These are phyloP conservation scores for Stegophylla sp. DNA, from an alignment of 2,888 invertebrate genomes.

Conservation along the genomic window DNA sequence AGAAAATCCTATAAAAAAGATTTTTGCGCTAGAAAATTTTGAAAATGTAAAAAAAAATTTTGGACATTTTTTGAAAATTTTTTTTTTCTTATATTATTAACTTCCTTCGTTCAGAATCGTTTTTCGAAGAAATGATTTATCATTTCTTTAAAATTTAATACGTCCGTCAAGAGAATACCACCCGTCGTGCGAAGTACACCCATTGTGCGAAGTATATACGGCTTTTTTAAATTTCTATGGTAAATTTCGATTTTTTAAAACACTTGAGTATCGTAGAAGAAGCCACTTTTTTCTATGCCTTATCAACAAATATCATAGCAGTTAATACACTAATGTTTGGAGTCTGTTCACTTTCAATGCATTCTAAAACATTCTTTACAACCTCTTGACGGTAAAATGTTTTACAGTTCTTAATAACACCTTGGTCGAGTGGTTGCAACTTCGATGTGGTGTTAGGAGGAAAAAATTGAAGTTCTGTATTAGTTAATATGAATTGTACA, in stretches of 20 bases:
- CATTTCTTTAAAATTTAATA: no score
- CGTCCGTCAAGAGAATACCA: no score
- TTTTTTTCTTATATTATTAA: no score
- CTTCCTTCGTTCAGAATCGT: no score
- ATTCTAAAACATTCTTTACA: slow-evolving; percentile 35
- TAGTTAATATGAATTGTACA: slow-evolving; percentile 58
- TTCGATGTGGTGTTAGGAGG: slow-evolving; percentile 17
- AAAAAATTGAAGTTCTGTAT: slow-evolving; percentile 21
- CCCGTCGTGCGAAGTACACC: no score
- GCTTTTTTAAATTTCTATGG: no score
- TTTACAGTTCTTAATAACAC: slow-evolving; percentile 25
- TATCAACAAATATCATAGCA: slow-evolving; percentile 35
- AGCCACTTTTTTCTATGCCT: slow-evolving; percentile 22
- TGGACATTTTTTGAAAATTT: no score
- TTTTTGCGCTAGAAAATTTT: no score
- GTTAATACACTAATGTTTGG: slow-evolving; percentile 16
- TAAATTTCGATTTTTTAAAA: slow-evolving; percentile 6
- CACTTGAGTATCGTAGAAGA: slow-evolving; percentile 17
- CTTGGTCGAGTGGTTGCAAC: slow-evolving; percentile 18
- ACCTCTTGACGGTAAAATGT: slow-evolving; percentile 14
- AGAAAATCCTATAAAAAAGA: no score
- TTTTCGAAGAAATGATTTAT: no score
- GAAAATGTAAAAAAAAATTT: no score
- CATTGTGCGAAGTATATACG: no score
- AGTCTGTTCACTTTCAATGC: slow-evolving; percentile 8